Conservation (phyloP, 2,888 invertebrate genomes). For the Drosophila lacicola region DNA sequence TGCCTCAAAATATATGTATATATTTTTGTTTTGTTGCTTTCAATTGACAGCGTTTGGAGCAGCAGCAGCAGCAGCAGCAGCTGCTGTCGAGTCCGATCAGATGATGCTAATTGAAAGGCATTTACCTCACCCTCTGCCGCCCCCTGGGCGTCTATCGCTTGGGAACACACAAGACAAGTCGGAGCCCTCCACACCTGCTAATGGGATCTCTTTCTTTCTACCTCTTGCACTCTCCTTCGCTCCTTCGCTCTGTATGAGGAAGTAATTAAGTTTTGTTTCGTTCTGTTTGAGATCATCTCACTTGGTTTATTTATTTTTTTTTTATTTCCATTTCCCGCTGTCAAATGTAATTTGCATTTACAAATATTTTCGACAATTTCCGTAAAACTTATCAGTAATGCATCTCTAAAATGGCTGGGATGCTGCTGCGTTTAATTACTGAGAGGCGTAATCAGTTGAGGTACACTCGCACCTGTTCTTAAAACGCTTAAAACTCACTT, state of each 20-base stretch:
- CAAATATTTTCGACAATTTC: constrained; percentile 41
- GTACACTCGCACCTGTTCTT: constrained; percentile 22
- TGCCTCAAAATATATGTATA: constrained; percentile 4
- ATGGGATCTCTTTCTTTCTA: constrained; percentile 5
- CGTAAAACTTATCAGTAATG: constrained; percentile 38
- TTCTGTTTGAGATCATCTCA: constrained; percentile 42
- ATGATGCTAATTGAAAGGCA: constrained; percentile 73
- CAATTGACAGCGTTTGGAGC: constrained; percentile 49
- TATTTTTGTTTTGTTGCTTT: constrained; percentile 54
- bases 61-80: constrained; percentile 8
- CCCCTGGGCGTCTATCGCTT: background rate
- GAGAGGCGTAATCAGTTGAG: constrained; percentile 18
- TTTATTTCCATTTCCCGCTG: constrained; percentile 6
- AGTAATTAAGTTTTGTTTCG: constrained; percentile 42
- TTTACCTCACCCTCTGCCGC: constrained; percentile 29
- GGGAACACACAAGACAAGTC: constrained; percentile 22
- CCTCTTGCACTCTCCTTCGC: background rate
- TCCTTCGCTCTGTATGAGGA: constrained; percentile 32
- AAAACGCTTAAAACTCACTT: background rate
- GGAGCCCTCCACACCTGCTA: constrained; percentile 29
- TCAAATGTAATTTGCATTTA: constrained; percentile 52
- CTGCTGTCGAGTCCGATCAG: constrained; percentile 13
- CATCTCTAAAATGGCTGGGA: constrained; percentile 37
- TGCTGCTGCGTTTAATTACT: constrained; percentile 39
- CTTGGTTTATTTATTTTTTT: constrained; percentile 13